These are phyloP conservation scores for Idaea aversata DNA, from an alignment of 2,888 invertebrate genomes.

Conservation along the genomic window DNA sequence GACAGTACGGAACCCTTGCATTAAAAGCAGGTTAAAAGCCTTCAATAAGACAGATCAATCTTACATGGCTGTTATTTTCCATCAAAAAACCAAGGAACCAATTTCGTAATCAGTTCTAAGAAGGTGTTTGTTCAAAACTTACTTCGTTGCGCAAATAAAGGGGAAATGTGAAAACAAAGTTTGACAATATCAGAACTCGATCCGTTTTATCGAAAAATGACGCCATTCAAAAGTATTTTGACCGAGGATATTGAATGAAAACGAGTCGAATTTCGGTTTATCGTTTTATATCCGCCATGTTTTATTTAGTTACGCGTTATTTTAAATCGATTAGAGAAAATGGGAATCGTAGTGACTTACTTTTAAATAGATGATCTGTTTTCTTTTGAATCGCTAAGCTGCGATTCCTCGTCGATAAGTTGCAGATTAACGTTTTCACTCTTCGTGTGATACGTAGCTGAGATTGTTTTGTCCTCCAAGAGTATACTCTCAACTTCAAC, in stretches of 20 bases:
- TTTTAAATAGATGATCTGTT: constrained; percentile 49
- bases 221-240: background rate
- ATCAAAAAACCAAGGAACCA: constrained; percentile 8
- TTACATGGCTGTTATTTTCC: background rate
- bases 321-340: constrained; percentile 2
- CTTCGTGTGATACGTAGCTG: constrained; percentile 60
- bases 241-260: background rate
- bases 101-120: constrained; percentile 30
- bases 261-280: background rate
- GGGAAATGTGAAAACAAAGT: constrained; percentile 24
- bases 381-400: constrained; percentile 56
- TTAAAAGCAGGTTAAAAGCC: no score
- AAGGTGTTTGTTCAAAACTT: constrained; percentile 32
- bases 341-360: constrained; percentile 44
- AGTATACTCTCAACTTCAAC: constrained; percentile 81
- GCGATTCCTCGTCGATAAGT: constrained; percentile 68
- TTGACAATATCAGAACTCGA: constrained; percentile 11
- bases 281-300: background rate
- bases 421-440: constrained; percentile 66
- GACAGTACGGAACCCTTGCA: no score
- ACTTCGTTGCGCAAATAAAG: constrained; percentile 32
- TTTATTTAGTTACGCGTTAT: background rate
- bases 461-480: constrained; percentile 67
- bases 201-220: background rate
- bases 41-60: background rate